Evolutionary conservation across 1,140 invertebrate species (phyloP), one percentile per base, ranked within the genome.

Genomic region (Magallana gigas): DNA sequence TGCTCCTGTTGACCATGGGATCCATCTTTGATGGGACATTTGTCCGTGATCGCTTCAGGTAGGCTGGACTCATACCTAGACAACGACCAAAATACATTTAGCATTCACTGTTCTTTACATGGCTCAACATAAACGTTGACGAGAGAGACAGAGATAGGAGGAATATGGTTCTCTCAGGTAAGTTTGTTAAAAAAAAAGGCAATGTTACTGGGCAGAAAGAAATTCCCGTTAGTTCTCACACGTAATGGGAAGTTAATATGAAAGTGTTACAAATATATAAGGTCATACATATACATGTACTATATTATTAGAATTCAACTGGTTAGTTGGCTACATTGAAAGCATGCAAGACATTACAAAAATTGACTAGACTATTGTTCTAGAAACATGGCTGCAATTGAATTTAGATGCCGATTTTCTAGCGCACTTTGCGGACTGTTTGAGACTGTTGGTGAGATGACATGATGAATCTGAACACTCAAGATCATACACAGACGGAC

Each of bases 21-120:
- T 89, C 88, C 57, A 84, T 84, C 68, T 89, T 89, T 23, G 68
- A 80, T 16, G 80, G 71, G 16, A 89, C 57, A 86, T 89, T 89
- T 48, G 88, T 87, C 60, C 83, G 59, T 82, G 88, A 89, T 11
- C 88, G 68, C 58, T 84, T 64, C 56, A 89, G 71, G 57, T 89
- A 87, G 29, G 88, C 88, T 36, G 88, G 83, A 57, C 83, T 58
- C 58, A 82, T 87, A 83, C 88, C 88, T 89, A 87, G 48, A 29
- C 36, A 18, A 59, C 0, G 29, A 57, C 11, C 23, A 8, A 48
- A 48, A 48, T 48, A 48, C 36, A 48, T 48, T 48, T 48, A 48
- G 36, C 36, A 48, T 48, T 48, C 36, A 4, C 36, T 48, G 36
- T 48, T 48, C 36, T 4, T 48, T 48, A 48, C 36, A 48, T 48